Percentiles rank a stretch among this genome's conserved stretches.
Conservation (phyloP, 2,888 invertebrate genomes). For the Clistopyga incitator region DNA sequence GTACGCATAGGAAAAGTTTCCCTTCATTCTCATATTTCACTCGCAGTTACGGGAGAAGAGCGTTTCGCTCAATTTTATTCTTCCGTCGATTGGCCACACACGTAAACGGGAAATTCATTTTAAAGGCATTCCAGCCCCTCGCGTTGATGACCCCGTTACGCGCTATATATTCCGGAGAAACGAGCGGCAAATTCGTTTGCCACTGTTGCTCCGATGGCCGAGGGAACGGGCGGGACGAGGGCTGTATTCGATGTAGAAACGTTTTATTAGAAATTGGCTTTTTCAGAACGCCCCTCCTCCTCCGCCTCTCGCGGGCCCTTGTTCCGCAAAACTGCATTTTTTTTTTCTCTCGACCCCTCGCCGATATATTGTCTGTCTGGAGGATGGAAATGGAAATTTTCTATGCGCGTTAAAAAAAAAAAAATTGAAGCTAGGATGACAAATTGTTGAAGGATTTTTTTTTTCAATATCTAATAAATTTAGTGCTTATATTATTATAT, state of each 20-base stretch:
- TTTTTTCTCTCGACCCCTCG: not conserved
- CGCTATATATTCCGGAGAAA: constrained; percentile 15
- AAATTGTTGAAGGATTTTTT: too few relatives aligned
- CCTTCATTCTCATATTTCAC: constrained; percentile 16
- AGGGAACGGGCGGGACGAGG: not conserved
- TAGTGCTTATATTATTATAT: too few relatives aligned
- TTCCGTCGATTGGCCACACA: constrained; percentile 23
- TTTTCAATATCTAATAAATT: too few relatives aligned
- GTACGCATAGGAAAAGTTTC: not conserved
- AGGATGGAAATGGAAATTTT: not conserved
- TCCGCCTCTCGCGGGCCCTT: constrained; percentile 11
- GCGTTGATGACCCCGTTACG: constrained; percentile 35
- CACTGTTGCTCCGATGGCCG: not conserved
- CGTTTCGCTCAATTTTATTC: not conserved
- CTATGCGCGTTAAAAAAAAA: not conserved
- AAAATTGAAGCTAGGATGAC: too few relatives aligned
- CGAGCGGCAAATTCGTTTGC: constrained; percentile 42
- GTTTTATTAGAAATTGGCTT: constrained; percentile 34
- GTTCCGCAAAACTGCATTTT: not conserved
- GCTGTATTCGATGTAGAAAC: constrained; percentile 23
- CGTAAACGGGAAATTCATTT: constrained; percentile 40
- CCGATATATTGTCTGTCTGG: constrained; percentile 1
- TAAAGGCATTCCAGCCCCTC: constrained; percentile 36
- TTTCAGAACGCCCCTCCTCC: constrained; percentile 10
- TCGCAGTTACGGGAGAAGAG: not conserved